Evolutionary conservation across 2,113 vertebrate genomes (phyloP).

Genomic region (Dendropsophus ebraccatus): DNA sequence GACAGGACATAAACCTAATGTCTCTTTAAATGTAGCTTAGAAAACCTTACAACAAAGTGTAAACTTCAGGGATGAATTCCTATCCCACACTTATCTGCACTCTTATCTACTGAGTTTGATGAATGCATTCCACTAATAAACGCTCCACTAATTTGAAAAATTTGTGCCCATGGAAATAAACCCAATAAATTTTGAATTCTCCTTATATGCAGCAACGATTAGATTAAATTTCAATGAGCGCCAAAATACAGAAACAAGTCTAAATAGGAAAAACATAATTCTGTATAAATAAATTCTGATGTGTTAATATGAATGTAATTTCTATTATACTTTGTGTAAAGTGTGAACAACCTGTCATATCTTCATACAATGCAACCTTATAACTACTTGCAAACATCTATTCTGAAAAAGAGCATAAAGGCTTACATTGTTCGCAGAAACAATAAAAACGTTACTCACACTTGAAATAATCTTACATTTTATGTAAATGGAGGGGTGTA

Average conservation of each 20-base stretch:
- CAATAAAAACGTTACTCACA: slow-evolving; percentile 54
- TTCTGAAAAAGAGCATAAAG: slow-evolving; percentile 14
- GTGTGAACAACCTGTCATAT: slow-evolving; percentile 48
- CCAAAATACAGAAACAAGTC: background rate
- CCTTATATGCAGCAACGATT: slow-evolving; percentile 23
- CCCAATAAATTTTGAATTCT: slow-evolving; percentile 14
- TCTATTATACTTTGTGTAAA: slow-evolving; percentile 31
- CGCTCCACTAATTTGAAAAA: slow-evolving; percentile 1
- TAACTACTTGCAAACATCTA: slow-evolving; percentile 37
- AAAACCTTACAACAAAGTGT: background rate
- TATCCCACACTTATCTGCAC: background rate
- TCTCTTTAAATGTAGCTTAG: background rate
- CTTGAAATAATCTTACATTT: slow-evolving; percentile 32
- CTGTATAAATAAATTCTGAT: slow-evolving; percentile 24
- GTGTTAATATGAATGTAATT: slow-evolving; percentile 17
- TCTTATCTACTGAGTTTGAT: background rate
- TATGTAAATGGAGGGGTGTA: slow-evolving; percentile 36
- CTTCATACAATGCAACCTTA: slow-evolving; percentile 38
- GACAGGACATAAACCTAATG: no score
- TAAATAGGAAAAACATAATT: slow-evolving; percentile 37
- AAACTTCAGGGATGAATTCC: background rate
- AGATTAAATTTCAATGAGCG: background rate
- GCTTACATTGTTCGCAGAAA: slow-evolving; percentile 52
- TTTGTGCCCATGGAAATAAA: background rate
- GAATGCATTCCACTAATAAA: background rate